Evolutionary conservation across 2,797 vertebrate genomes (phyloP).

Genomic region (Heteromormyrus szaboi): DNA sequence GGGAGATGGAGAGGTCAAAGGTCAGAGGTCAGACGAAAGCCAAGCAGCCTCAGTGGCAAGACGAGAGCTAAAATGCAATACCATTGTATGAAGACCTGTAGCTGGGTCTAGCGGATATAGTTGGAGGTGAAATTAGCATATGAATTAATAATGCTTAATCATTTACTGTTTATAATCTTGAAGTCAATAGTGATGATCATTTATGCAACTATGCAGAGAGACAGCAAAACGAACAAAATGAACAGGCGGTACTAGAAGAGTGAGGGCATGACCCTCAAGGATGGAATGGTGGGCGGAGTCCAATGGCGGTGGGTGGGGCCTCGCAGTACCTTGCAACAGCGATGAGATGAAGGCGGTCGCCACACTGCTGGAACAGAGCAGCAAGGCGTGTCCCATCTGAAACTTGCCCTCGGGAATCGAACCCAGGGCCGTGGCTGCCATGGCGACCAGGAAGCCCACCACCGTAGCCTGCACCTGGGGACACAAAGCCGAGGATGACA

Average conservation of each 20-base stretch:
- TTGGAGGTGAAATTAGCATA: background rate
- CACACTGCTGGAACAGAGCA: constrained; percentile 90
- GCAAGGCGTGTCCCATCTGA: constrained; percentile 79
- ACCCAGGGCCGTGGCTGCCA: constrained; percentile 81
- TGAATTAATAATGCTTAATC: background rate
- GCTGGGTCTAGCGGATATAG: background rate
- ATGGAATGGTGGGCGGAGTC: background rate
- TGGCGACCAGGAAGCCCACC: constrained; percentile 88
- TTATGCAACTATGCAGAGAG: background rate
- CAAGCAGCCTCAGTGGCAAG: background rate
- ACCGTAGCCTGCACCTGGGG: constrained; percentile 88
- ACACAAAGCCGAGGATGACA: background rate
- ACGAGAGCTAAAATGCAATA: background rate
- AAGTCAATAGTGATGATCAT: background rate
- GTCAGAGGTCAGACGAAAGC: background rate
- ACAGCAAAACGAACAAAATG: constrained; percentile 35
- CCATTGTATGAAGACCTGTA: background rate
- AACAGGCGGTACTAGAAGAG: background rate
- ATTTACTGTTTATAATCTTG: background rate
- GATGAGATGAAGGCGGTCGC: constrained; percentile 94
- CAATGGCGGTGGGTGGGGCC: constrained; percentile 82
- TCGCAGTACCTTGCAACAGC: constrained; percentile 76
- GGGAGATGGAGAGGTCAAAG: background rate
- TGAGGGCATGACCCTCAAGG: background rate
- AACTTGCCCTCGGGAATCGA: constrained; percentile 96